Conservation (phyloP, 2,888 invertebrate genomes). For the Bombylius discolor region DNA sequence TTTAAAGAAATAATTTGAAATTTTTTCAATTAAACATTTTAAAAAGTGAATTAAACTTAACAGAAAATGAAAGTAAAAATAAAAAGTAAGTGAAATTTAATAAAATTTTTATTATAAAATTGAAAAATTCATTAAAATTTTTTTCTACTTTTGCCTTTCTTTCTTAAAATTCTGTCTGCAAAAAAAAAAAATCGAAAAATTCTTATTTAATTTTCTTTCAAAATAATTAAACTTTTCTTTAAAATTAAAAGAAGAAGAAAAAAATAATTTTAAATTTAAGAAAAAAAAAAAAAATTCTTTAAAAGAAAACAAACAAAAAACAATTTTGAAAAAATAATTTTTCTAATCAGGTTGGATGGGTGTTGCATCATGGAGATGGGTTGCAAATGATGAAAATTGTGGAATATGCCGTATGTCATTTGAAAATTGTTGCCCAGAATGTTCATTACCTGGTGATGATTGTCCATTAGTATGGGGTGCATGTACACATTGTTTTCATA, state of each 20-base stretch:
- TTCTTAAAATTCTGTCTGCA: no score
- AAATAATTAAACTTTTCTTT: no score
- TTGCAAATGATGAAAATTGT: slow-evolving; percentile 97
- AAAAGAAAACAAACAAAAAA: neutral
- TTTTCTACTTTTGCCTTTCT: no score
- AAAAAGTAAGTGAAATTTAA: slow-evolving; percentile 12
- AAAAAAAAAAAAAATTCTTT: no score
- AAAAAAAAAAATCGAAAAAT: neutral
- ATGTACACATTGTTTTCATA: slow-evolving; percentile 98
- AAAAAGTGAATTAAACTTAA: neutral
- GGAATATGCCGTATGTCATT: slow-evolving; percentile 99
- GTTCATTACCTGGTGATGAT: slow-evolving; percentile 94
- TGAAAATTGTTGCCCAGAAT: slow-evolving; percentile 96
- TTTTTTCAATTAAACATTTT: neutral
- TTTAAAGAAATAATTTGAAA: neutral
- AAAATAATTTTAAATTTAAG: neutral
- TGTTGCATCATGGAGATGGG: slow-evolving; percentile 97
- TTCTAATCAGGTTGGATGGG: slow-evolving; percentile 66
- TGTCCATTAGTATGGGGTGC: slow-evolving; percentile 97
- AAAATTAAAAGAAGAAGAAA: no score
- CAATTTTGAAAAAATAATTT: no score
- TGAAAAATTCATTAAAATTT: no score
- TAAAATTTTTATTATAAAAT: neutral
- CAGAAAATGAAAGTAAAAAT: slow-evolving; percentile 12
- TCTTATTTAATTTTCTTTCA: no score